Conservation (phyloP, 2,888 invertebrate species). For the Hirtodrosophila duncani region DNA sequence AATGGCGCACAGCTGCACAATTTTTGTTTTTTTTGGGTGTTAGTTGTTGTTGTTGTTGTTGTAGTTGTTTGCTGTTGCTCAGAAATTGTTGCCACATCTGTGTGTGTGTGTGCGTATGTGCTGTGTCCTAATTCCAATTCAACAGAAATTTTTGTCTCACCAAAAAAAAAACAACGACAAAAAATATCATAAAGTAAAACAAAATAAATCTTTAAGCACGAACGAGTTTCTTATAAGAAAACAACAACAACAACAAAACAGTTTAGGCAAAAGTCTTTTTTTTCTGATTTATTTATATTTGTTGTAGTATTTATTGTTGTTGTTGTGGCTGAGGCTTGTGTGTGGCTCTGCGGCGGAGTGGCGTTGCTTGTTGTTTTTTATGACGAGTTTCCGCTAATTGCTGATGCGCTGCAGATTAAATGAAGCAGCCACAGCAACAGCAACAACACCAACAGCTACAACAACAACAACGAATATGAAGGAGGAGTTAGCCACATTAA, state of each 20-base stretch:
- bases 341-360: constrained; percentile 2
- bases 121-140: constrained; percentile 72
- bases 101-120: constrained; percentile 46
- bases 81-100: constrained; percentile 66
- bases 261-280: constrained; percentile 56
- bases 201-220: constrained; percentile 65
- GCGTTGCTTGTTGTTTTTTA: constrained; percentile 42
- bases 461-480: constrained; percentile 3
- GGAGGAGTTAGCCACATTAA: background rate
- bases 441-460: constrained; percentile 20
- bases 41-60: background rate
- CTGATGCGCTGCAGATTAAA: constrained; percentile 72
- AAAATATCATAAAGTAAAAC: constrained; percentile 48
- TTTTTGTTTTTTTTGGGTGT: too few species aligned
- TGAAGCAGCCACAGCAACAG: constrained; percentile 33
- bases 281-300: constrained; percentile 2
- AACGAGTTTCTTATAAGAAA: constrained; percentile 54
- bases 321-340: constrained; percentile 57
- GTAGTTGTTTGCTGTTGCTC: constrained; percentile 28
- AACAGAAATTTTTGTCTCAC: constrained; percentile 71
- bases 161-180: constrained; percentile 28
- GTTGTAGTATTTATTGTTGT: constrained; percentile 25
- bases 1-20: constrained; percentile 69
- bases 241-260: constrained; percentile 32
- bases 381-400: constrained; percentile 73